Evolutionary conservation across 1,140 invertebrate species (phyloP).

Genomic region (Drosophila quadrilineata): DNA sequence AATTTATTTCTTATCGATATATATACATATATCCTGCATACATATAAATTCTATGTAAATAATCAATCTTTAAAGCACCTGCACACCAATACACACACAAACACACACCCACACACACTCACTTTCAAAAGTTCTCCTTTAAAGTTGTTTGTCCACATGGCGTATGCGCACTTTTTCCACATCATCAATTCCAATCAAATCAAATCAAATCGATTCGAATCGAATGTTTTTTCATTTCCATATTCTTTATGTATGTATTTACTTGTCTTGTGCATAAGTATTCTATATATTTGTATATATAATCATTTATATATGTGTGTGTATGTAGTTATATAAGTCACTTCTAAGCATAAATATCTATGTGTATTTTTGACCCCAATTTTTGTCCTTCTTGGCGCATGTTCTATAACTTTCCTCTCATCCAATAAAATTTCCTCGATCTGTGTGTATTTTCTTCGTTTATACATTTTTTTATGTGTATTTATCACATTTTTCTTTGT

Average conservation of each 20-base stretch:
- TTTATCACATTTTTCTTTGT: constrained; percentile 35
- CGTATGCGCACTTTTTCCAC: constrained; percentile 37
- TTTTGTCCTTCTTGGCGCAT: constrained; percentile 25
- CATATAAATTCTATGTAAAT: no score
- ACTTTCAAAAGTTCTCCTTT: neutral
- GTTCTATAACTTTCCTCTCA: constrained; percentile 8
- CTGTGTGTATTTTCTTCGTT: neutral
- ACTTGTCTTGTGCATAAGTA: constrained; percentile 32
- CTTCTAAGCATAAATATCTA: neutral
- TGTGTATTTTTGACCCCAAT: constrained; percentile 11
- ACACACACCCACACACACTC: neutral
- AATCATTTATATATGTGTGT: neutral
- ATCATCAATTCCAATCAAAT: neutral
- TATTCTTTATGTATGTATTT: constrained; percentile 12
- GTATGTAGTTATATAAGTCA: no score
- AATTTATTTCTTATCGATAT: no score
- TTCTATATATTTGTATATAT: constrained; percentile 21
- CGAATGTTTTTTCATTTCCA: constrained; percentile 32
- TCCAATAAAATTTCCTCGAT: neutral
- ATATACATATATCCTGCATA: no score
- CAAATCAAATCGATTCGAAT: constrained; percentile 1
- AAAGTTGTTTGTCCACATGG: constrained; percentile 18
- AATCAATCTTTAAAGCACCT: no score
- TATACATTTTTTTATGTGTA: constrained; percentile 12
- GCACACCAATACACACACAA: constrained; percentile 27